Percentiles rank a stretch among this genome's conserved stretches.
Conservation (phyloP, 2,797 vertebrate genomes). For the Sitta carolinensis region DNA sequence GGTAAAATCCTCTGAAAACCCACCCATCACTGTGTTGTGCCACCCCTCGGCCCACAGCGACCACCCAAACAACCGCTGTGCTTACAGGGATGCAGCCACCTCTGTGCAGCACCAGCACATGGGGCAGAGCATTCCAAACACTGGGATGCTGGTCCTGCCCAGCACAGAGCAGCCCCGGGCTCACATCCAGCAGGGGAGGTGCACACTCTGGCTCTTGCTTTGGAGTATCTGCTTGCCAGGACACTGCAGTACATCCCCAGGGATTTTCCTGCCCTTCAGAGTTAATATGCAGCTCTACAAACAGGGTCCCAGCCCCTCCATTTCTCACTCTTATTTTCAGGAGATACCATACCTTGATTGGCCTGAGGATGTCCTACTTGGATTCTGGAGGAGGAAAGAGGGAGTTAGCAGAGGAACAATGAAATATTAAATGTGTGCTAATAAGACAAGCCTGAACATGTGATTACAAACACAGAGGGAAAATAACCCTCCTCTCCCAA, state of each 20-base stretch:
- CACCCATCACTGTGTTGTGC: fast-evolving
- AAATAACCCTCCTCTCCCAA: neutral
- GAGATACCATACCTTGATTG: slow-evolving; percentile 55
- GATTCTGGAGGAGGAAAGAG: slow-evolving; percentile 44
- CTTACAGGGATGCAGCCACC: neutral
- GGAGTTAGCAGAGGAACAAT: neutral
- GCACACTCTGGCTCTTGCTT: neutral
- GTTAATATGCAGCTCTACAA: neutral
- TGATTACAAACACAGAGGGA: neutral
- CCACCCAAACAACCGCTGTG: neutral
- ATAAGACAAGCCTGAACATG: neutral
- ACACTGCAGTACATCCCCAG: neutral
- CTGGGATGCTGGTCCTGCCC: neutral
- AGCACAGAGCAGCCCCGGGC: fast-evolving
- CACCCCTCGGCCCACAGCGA: fast-evolving
- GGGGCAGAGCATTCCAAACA: neutral
- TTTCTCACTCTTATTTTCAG: neutral
- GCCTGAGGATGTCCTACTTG: slow-evolving; percentile 33
- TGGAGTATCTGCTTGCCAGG: neutral
- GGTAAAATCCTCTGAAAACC: neutral
- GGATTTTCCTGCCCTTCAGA: neutral
- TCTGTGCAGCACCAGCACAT: fast-evolving
- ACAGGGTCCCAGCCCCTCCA: neutral
- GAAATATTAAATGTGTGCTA: neutral
- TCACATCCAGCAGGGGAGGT: neutral